Base-by-base conservation (phyloP, 2,797 vertebrate species). In the Numenius phaeopus region DNA sequence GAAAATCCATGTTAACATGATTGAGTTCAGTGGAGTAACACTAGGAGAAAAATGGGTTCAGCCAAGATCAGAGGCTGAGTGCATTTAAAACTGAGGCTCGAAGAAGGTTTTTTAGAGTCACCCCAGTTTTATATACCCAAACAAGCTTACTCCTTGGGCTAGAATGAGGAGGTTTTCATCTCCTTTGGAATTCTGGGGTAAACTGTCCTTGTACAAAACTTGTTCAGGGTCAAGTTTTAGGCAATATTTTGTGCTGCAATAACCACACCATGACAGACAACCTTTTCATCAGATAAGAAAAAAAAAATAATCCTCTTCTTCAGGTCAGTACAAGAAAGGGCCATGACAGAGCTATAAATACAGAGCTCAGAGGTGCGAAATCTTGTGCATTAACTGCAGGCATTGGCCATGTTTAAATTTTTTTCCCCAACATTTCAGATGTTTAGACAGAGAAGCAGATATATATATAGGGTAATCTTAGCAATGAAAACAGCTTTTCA, bases 201-300 rank as follows among this genome's bases (percentile, higher is more conserved):
- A 96, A 77, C 47, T 75, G 66, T 70, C 71, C 70, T 96, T 86
- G 72, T 47, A 73, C 20, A 62, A 95, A 92, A 95, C 52, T 85
- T 75, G 54, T 77, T 95, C 91, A 89, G 94, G 80, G 75, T 94
- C 89, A 93, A 85, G 67, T 76, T 98, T 96, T 94, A 89, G 84
- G 65, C 83, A 93, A 9, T 94, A 94, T 83, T 97, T 96, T 96
- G 93, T 92, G 71, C 72, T 81, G 67, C 91, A 89, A 75, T 90
- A 93, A 88, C 71, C 70, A 73, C n/a, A 82, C 34, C 64, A 46
- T 75, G 84, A 79, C 79, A 95, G 95, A 94, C 87, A 91, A 88
- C 49, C 49, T 80, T 89, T 89, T 90, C 71, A 89, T 62, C 78
- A 94, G 94, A 55, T 88, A 71, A 75, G 50, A 7, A 77, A 84